phyloP scores from a whole-genome alignment of 30 jellyfish, hydroid and myxozoan species.

The Nemopilema nomurai region DNA sequence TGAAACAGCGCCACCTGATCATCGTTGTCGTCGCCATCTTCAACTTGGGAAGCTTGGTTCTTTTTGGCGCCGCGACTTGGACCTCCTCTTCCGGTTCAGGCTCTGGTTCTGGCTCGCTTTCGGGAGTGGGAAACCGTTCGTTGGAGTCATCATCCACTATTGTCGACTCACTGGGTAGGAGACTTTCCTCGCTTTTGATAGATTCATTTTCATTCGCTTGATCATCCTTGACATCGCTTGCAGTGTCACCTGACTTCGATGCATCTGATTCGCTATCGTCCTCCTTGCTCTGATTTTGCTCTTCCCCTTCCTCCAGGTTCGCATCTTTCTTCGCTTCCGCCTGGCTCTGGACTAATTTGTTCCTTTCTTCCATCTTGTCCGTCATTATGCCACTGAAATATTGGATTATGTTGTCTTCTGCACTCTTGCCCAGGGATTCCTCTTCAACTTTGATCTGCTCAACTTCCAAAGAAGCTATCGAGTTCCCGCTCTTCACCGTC shows the following conservation, averaged over 20 bases:
- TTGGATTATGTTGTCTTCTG: slow-evolving; percentile 1
- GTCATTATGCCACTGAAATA: slow-evolving; percentile 4
- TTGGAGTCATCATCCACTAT: not conserved
- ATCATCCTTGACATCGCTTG: not conserved
- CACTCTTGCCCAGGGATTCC: slow-evolving; percentile 8
- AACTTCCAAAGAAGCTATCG: slow-evolving; percentile 6
- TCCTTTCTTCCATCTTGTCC: slow-evolving; percentile 12
- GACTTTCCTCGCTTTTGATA: slow-evolving; percentile 20
- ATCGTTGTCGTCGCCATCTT: not conserved
- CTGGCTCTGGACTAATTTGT: too few species aligned
- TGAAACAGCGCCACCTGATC: slow-evolving; percentile 36
- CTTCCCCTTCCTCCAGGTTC: slow-evolving; percentile 1
- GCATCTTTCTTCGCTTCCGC: slow-evolving; percentile 2
- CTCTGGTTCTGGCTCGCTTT: slow-evolving; percentile 26
- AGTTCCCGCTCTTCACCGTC: slow-evolving; percentile 8
- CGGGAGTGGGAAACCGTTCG: slow-evolving; percentile 47
- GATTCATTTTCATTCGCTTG: slow-evolving; percentile 21
- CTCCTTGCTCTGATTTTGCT: not conserved
- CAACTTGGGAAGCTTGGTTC: not conserved
- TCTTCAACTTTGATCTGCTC: not conserved
- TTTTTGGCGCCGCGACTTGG: not conserved
- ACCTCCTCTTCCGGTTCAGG: slow-evolving; percentile 15
- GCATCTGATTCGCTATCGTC: not conserved
- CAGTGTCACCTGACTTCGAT: not conserved
- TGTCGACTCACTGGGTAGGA: slow-evolving; percentile 48